Percentiles rank a stretch among this genome's conserved stretches.
These are phyloP conservation scores for Chaetodon trifasciatus DNA, from an alignment of 2,797 vertebrate genomes.

Conservation along the genomic window DNA sequence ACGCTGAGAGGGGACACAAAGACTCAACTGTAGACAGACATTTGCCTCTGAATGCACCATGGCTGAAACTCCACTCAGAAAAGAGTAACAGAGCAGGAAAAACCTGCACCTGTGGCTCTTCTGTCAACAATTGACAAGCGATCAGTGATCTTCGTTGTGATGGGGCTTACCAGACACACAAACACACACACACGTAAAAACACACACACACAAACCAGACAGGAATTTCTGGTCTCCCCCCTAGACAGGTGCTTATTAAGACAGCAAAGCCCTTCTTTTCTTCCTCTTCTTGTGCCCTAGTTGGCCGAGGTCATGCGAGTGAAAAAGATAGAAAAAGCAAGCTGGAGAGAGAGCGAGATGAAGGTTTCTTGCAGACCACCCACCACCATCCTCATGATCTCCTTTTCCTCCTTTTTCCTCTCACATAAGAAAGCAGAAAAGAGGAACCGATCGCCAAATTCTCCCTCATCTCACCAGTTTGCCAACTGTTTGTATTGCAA, in stretches of 20 bases:
- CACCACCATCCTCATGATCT: slow-evolving; percentile 35
- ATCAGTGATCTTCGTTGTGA: slow-evolving; percentile 67
- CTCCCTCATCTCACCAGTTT: slow-evolving; percentile 11
- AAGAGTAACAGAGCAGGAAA: slow-evolving; percentile 54
- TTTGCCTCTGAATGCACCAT: slow-evolving; percentile 46
- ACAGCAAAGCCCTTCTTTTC: slow-evolving; percentile 66
- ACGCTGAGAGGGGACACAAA: slow-evolving; percentile 32
- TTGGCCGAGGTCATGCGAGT: slow-evolving; percentile 65
- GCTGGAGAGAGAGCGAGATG: slow-evolving; percentile 30
- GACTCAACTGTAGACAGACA: slow-evolving; percentile 49
- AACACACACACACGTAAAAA: slow-evolving; percentile 39
- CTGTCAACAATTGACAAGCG: slow-evolving; percentile 74
- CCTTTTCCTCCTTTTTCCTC: background rate
- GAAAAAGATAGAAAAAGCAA: slow-evolving; percentile 51
- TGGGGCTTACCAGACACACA: slow-evolving; percentile 47
- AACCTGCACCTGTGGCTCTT: slow-evolving; percentile 73
- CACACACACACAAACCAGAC: slow-evolving; percentile 61
- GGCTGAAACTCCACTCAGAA: slow-evolving; percentile 30
- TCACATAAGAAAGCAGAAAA: slow-evolving; percentile 22
- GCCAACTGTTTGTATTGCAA: slow-evolving; percentile 50
- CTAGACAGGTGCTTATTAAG: slow-evolving; percentile 78
- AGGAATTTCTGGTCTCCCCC: slow-evolving; percentile 69
- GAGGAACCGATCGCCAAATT: slow-evolving; percentile 18
- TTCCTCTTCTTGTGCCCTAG: slow-evolving; percentile 45
- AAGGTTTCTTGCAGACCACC: slow-evolving; percentile 71